Conservation (phyloP, 2,113 vertebrate species). For the Onychostruthus taczanowskii region DNA sequence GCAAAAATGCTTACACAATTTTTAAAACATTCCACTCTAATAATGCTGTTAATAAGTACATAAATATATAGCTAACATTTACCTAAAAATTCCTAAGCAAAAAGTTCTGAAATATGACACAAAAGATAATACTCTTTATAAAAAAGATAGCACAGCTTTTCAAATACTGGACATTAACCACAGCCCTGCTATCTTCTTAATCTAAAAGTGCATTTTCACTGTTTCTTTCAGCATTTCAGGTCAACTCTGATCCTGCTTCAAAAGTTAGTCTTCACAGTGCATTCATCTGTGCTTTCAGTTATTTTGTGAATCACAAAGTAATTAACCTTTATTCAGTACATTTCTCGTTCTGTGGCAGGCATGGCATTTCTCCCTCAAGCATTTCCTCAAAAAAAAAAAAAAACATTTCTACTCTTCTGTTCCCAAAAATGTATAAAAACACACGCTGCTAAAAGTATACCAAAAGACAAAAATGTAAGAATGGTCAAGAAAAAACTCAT, state of each 20-base stretch:
- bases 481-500: not conserved
- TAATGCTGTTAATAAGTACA: not conserved
- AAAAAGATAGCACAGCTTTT: not conserved
- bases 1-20: not conserved
- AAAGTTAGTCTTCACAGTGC: not conserved
- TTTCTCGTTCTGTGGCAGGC: constrained; percentile 34
- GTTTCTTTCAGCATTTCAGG: not conserved
- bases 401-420: not conserved
- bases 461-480: not conserved
- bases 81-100: not conserved
- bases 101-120: not conserved
- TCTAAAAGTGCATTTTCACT: not conserved
- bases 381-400: not conserved
- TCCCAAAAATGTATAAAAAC: not conserved
- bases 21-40: not conserved
- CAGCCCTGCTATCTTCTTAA: not conserved
- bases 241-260: not conserved
- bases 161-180: not conserved
- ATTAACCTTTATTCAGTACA: constrained; percentile 57
- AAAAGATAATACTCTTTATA: not conserved
- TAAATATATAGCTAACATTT: not conserved
- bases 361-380: constrained; percentile 33
- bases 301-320: constrained; percentile 28
- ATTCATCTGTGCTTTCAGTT: not conserved
- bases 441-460: not conserved